Conservation (phyloP, 2,113 vertebrate genomes). For the Pelusios castaneus region DNA sequence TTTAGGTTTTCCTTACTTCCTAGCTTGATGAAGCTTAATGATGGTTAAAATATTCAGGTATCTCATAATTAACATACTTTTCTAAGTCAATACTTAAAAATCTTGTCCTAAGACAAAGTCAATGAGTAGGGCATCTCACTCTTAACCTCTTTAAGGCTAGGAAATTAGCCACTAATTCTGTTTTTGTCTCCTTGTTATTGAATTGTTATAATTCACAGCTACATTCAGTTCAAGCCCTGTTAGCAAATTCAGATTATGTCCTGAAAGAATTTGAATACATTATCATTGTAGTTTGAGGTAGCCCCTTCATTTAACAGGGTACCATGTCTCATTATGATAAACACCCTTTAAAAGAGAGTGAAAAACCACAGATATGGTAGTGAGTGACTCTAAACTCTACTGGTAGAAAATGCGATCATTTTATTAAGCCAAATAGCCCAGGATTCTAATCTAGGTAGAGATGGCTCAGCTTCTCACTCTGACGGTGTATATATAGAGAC, state of each 20-base stretch:
- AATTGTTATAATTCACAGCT: not conserved
- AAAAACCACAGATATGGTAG: not conserved
- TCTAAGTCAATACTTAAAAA: not conserved
- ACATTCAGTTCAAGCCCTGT: not conserved
- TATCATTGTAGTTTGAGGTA: not conserved
- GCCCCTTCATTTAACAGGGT: not conserved
- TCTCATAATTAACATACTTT: not conserved
- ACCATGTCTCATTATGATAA: not conserved
- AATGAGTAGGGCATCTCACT: not conserved
- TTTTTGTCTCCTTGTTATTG: conserved; percentile 12
- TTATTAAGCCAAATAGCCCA: not conserved
- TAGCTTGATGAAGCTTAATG: not conserved
- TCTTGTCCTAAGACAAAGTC: not conserved
- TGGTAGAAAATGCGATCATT: not conserved
- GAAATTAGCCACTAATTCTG: conserved; percentile 9
- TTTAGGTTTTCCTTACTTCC: not conserved
- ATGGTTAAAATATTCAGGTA: not conserved
- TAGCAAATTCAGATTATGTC: not conserved
- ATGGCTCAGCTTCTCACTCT: not conserved
- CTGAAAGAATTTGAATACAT: not conserved
- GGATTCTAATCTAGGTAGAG: not conserved
- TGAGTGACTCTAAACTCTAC: not conserved
- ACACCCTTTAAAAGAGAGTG: not conserved
- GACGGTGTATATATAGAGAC: not conserved
- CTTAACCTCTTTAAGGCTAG: not conserved